Evolutionary conservation across 2,888 invertebrate species (phyloP), one percentile per base, ranked within the genome.

Genomic region (Synanthedon tipuliformis): DNA sequence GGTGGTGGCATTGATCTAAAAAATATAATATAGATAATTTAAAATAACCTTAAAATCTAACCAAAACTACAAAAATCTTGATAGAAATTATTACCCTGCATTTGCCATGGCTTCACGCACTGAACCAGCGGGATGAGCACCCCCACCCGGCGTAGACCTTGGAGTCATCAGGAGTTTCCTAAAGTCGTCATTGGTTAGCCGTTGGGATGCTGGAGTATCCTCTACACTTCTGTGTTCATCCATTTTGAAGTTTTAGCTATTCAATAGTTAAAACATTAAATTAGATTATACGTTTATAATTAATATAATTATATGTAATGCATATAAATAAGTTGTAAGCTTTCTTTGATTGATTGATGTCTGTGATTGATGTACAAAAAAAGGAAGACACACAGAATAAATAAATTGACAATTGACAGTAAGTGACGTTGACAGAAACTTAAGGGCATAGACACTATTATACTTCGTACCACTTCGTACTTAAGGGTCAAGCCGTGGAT

Each of bases 171-270:
- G 83, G 52, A 99, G 86, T 73, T 97, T 97, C 53, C 98, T 92
- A 73, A 99, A 99, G 84, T 99, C 99, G 74, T 97, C 98, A 88
- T 99, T 99, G 8, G 98, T 98, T 53, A 99, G 89, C 61, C 95
- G 90, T 68, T 93, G 93, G 0, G 95, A 94, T 58, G 89, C 90
- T 49, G 92, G 92, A 53, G 90, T 90, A 61, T 90, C 90, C 60
- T 89, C 86, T 55, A 89, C 88, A 65, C 75, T 80, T 52, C 78
- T 66, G 53, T 76, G 75, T 51, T 88, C 88, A 51, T 88, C 88
- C 90, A 90, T 90, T 61, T 70, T 83, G 55, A 34, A 34, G 34
- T 3, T 34, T 34, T 2, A 34, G 34, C 34, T 34, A 7, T 34
- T 34, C 34, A 34, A 34, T 34, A 34, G 7, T 34, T 34, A 34